These are phyloP conservation scores for Panthera uncia DNA, from an alignment of 2,113 vertebrate genomes.

Conservation along the genomic window DNA sequence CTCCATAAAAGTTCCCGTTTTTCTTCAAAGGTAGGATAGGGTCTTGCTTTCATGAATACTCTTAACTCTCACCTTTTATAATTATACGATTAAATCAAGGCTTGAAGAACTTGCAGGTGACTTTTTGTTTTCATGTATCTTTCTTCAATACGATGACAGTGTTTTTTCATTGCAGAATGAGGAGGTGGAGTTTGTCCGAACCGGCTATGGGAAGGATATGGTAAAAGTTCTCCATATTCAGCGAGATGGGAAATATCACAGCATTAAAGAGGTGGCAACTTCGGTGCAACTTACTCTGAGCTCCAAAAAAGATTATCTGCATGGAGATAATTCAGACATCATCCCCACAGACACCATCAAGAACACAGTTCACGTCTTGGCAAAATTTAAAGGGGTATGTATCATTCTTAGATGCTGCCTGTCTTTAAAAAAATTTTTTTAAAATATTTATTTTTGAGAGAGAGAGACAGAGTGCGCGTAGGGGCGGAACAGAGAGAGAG, in stretches of 20 bases:
- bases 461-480: no score
- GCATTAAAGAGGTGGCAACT: constrained; percentile 90
- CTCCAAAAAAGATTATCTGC: constrained; percentile 90
- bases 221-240: constrained; percentile 92
- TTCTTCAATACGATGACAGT: constrained; percentile 19
- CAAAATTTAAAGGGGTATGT: constrained; percentile 94
- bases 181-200: constrained; percentile 92
- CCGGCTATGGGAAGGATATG: constrained; percentile 94
- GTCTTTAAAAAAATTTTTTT: background rate
- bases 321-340: constrained; percentile 93
- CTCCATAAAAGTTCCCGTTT: background rate
- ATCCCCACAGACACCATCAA: constrained; percentile 99
- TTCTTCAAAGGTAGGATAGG: background rate
- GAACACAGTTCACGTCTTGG: constrained; percentile 94
- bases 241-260: constrained; percentile 87
- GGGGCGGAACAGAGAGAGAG: no score
- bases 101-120: background rate
- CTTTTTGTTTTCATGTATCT: background rate
- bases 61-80: background rate
- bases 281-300: constrained; percentile 92
- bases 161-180: constrained; percentile 83
- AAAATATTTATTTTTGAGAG: no score
- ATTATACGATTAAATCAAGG: background rate
- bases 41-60: background rate
- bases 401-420: background rate